phyloP scores from a whole-genome alignment of 2,888 invertebrate genomes.

The Caenorhabditis zanzibari region DNA sequence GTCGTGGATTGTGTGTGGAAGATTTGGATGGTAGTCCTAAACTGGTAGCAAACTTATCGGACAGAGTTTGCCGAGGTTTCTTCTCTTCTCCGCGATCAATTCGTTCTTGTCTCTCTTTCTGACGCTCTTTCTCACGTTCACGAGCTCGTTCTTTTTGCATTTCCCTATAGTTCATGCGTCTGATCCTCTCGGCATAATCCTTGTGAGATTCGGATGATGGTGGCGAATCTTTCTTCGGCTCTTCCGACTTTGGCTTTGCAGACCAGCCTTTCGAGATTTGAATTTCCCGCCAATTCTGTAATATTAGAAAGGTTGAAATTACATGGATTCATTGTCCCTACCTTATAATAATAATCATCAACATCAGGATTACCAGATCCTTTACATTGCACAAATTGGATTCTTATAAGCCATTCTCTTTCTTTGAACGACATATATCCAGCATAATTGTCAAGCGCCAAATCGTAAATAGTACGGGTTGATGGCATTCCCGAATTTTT shows the following conservation, averaged over 20 bases:
- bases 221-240: constrained; percentile 4
- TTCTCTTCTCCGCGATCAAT: constrained; percentile 58
- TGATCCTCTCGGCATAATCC: constrained; percentile 49
- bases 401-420: constrained; percentile 96
- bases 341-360: constrained; percentile 96
- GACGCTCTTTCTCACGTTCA: constrained; percentile 51
- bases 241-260: constrained; percentile 39
- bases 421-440: constrained; percentile 96
- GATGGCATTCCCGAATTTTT: constrained; percentile 74
- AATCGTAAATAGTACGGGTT: constrained; percentile 80
- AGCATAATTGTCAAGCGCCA: constrained; percentile 81
- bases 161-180: constrained; percentile 63
- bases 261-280: constrained; percentile 65
- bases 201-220: constrained; percentile 38
- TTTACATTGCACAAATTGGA: constrained; percentile 92
- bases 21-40: constrained; percentile 70
- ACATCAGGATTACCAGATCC: constrained; percentile 96
- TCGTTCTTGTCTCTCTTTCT: constrained; percentile 51
- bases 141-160: constrained; percentile 63
- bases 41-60: constrained; percentile 67
- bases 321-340: constrained; percentile 25
- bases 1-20: constrained; percentile 75
- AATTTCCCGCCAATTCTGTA: constrained; percentile 68
- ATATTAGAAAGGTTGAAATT: background rate
- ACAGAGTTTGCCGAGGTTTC: constrained; percentile 50